Evolutionary conservation across 2,888 invertebrate species (phyloP).

Genomic region (Disparrhopalites patrizii): DNA sequence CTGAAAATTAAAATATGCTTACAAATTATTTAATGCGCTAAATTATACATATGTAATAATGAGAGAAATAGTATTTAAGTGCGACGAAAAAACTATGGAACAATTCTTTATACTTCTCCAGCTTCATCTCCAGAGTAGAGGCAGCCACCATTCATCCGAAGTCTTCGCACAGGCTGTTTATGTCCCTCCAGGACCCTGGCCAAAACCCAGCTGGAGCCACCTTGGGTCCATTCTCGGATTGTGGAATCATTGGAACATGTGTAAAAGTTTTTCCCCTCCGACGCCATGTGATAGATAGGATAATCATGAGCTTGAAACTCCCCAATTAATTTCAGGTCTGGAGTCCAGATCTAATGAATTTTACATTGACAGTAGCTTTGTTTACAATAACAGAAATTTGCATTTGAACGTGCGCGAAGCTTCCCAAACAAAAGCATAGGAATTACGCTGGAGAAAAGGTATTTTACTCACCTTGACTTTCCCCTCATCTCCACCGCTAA

Average conservation of each 20-base stretch:
- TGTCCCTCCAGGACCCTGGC: constrained; percentile 23
- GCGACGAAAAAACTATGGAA: constrained; percentile 1
- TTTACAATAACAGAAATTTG: too few relatives aligned
- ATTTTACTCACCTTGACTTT: constrained; percentile 54
- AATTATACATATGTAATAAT: too few relatives aligned
- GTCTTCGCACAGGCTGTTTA: constrained; percentile 45
- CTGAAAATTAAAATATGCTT: too few relatives aligned
- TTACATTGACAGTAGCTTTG: neutral
- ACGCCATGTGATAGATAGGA: constrained; percentile 60
- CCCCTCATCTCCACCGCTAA: constrained; percentile 56
- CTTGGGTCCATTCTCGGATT: constrained; percentile 57
- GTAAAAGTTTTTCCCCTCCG: constrained; percentile 57
- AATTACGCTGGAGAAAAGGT: neutral
- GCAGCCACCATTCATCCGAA: constrained; percentile 51
- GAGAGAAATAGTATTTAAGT: neutral
- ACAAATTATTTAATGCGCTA: too few relatives aligned
- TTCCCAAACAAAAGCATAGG: neutral
- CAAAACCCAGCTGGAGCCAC: neutral
- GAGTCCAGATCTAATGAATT: constrained; percentile 54
- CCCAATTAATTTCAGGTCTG: constrained; percentile 53
- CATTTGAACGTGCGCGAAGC: too few relatives aligned
- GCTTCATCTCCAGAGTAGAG: constrained; percentile 62
- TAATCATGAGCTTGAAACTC: constrained; percentile 60
- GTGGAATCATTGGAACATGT: constrained; percentile 64
- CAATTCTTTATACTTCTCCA: constrained; percentile 58